Evolutionary conservation across 2,113 vertebrate species (phyloP).

Genomic region (Mystacornis crossleyi): DNA sequence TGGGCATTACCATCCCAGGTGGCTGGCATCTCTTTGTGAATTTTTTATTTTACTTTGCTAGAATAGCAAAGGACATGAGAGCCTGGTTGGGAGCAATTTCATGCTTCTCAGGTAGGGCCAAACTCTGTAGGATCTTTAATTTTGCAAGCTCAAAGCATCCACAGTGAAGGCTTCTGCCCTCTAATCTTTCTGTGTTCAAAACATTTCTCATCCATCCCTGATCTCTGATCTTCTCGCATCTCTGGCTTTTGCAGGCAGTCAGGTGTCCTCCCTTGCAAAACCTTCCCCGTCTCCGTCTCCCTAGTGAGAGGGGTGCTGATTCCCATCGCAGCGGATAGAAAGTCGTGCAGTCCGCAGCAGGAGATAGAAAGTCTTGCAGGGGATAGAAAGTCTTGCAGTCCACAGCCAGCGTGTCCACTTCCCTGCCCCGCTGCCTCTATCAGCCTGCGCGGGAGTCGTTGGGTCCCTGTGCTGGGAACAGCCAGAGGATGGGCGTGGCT

Average conservation of each 20-base stretch:
- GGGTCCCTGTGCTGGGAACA: background rate
- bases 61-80: background rate
- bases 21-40: background rate
- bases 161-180: background rate
- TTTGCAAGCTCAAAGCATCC: background rate
- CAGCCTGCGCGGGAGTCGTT: accelerated
- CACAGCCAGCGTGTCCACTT: accelerated
- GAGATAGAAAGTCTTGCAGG: accelerated
- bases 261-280: background rate
- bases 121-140: background rate
- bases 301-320: background rate
- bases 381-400: background rate
- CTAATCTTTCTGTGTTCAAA: background rate
- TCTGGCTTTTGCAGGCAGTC: background rate
- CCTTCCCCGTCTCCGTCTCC: background rate
- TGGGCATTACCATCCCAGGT: background rate
- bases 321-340: accelerated
- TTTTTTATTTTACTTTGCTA: background rate
- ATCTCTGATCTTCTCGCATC: background rate
- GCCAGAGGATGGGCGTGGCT: background rate
- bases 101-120: background rate
- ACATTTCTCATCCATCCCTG: background rate
- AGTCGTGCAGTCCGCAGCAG: background rate
- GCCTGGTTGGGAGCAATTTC: background rate
- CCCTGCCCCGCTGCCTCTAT: background rate